Conservation (phyloP, 1,140 invertebrate genomes). For the Nasonia giraulti region DNA sequence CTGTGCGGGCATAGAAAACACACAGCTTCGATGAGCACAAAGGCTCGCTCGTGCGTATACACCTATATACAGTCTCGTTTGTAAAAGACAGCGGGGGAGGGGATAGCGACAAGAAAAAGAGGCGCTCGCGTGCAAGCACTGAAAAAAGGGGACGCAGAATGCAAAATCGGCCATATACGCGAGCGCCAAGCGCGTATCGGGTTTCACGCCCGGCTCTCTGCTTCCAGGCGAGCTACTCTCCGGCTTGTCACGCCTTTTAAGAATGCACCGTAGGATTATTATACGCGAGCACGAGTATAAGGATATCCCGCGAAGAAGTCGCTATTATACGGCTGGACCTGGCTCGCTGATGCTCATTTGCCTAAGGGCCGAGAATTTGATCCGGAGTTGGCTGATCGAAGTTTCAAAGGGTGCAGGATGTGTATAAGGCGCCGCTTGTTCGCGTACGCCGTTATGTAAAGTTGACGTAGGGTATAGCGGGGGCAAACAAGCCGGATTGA, state of each 20-base stretch:
- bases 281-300: no score
- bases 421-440: background rate
- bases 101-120: constrained; percentile 2
- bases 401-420: background rate
- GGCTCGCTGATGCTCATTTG: background rate
- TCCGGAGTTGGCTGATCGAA: background rate
- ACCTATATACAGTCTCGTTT: background rate
- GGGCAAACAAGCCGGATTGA: background rate
- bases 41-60: background rate
- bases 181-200: background rate
- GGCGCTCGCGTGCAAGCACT: background rate
- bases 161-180: background rate
- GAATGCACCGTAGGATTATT: background rate
- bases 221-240: background rate
- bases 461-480: background rate
- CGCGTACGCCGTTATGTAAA: background rate
- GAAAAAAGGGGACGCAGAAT: background rate
- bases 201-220: constrained; percentile 15
- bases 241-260: background rate
- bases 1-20: background rate
- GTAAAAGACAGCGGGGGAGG: background rate
- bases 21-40: background rate
- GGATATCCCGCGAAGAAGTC: no score
- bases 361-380: background rate
- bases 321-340: background rate